Percentiles rank a stretch among this genome's conserved stretches.
Evolutionary conservation across 2,888 invertebrate genomes (phyloP).

Genomic region (Tiphia femorata): DNA sequence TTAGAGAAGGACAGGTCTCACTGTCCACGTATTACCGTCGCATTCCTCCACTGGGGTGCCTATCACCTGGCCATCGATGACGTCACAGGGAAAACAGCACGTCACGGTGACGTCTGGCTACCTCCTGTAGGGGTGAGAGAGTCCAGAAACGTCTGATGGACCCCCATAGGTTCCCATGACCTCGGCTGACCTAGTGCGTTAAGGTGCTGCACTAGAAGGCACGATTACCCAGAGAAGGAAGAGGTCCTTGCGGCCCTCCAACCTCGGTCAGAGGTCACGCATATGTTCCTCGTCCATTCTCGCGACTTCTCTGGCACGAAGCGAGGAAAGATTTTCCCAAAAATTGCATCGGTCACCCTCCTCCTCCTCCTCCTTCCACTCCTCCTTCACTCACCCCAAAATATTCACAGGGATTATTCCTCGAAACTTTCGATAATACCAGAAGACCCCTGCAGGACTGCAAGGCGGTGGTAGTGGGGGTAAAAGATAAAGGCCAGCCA

Average conservation of each 20-base stretch:
- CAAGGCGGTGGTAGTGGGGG: too few relatives aligned
- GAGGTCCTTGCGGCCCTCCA: constrained; percentile 21
- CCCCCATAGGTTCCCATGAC: constrained; percentile 69
- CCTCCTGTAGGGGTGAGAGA: constrained; percentile 10
- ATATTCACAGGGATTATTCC: too few relatives aligned
- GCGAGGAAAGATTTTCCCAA: constrained; percentile 48
- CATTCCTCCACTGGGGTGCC: too few relatives aligned
- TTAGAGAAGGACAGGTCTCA: too few relatives aligned
- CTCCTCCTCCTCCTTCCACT: constrained; percentile 14
- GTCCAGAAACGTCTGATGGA: constrained; percentile 32
- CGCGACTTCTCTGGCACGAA: constrained; percentile 38
- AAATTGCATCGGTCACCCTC: constrained; percentile 31
- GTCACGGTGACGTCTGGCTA: constrained; percentile 27
- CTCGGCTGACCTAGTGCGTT: constrained; percentile 55
- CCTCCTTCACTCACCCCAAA: too few relatives aligned
- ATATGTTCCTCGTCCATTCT: constrained; percentile 48
- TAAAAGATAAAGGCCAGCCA: too few relatives aligned
- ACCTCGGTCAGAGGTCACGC: constrained; percentile 55
- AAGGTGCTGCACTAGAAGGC: too few relatives aligned
- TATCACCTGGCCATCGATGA: constrained; percentile 40
- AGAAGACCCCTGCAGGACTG: too few relatives aligned
- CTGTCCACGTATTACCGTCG: too few relatives aligned
- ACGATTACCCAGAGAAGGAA: constrained; percentile 31
- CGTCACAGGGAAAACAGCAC: constrained; percentile 42
- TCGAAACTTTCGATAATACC: too few relatives aligned